phyloP scores from a whole-genome alignment of 1,140 invertebrate species.

The Atta colombica region DNA sequence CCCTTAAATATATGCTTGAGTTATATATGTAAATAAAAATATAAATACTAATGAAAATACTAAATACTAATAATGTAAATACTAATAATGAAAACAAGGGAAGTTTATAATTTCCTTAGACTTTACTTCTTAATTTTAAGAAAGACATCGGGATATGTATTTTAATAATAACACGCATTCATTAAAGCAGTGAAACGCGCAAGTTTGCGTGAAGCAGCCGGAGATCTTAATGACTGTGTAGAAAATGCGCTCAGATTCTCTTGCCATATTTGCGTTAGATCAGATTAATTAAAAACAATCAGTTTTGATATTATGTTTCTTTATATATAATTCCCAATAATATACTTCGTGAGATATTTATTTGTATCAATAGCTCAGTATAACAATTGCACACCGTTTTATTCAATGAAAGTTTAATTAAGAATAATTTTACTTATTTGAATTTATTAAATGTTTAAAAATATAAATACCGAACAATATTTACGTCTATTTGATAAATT shows the following conservation, averaged over 20 bases:
- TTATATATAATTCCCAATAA: background rate
- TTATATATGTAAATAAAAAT: background rate
- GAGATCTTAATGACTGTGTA: constrained; percentile 14
- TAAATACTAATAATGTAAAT: background rate
- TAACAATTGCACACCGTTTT: background rate
- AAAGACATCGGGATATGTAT: background rate
- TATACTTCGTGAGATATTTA: background rate
- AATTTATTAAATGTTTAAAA: background rate
- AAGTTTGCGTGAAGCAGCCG: background rate
- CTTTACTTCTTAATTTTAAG: constrained; percentile 2
- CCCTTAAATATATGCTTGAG: background rate
- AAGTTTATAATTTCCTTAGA: background rate
- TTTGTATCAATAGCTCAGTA: background rate
- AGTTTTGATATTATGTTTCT: background rate
- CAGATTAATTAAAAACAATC: background rate
- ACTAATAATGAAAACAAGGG: background rate
- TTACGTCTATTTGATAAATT: too few relatives aligned
- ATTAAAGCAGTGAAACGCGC: background rate
- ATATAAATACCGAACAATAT: background rate
- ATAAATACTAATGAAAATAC: background rate
- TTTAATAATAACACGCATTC: background rate
- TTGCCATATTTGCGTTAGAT: background rate
- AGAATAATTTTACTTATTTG: background rate
- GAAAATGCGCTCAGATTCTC: background rate
- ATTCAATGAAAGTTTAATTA: background rate